These are phyloP conservation scores for Rhea americana DNA, from an alignment of 2,113 vertebrate genomes.

Conservation along the genomic window DNA sequence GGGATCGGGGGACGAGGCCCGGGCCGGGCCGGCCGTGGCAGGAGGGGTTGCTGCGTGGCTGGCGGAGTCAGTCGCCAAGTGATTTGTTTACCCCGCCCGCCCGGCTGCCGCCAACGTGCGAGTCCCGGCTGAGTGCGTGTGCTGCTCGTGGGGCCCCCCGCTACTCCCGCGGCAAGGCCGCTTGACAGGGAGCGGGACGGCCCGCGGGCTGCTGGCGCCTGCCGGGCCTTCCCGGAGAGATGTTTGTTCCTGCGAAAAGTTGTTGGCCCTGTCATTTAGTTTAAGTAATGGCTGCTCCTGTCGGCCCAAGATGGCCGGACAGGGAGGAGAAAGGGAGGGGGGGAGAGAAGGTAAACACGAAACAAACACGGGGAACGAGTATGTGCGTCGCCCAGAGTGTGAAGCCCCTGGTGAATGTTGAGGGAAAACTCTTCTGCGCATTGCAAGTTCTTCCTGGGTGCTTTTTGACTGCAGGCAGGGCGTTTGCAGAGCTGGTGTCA, in stretches of 20 bases:
- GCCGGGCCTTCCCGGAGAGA: background rate
- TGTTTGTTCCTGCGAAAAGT: conserved; percentile 74
- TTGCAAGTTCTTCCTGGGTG: conserved; percentile 25
- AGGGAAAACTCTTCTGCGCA: conserved; percentile 8
- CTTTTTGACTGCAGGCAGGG: conserved; percentile 21
- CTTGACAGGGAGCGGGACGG: background rate
- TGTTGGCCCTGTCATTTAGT: conserved; percentile 81
- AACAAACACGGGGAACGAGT: conserved; percentile 69
- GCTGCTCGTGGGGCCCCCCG: background rate
- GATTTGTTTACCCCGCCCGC: conserved; percentile 71
- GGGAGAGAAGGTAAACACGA: conserved; percentile 75
- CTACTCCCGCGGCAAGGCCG: background rate
- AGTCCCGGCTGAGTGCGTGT: background rate
- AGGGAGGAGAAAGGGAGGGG: conserved; percentile 70
- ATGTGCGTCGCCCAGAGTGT: background rate
- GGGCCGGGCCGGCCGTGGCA: background rate
- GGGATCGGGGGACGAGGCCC: background rate
- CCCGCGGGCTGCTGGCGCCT: background rate
- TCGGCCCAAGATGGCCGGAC: conserved; percentile 90
- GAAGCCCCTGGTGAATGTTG: background rate
- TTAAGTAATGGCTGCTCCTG: conserved; percentile 88
- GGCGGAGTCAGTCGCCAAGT: conserved; percentile 15
- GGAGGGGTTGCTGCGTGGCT: background rate
- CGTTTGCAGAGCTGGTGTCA: conserved; percentile 30
- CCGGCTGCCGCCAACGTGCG: conserved; percentile 1